Evolutionary conservation across 30 jellyfish, hydroid and myxozoan species (phyloP).

Genomic region (Cassiopea xamachana): DNA sequence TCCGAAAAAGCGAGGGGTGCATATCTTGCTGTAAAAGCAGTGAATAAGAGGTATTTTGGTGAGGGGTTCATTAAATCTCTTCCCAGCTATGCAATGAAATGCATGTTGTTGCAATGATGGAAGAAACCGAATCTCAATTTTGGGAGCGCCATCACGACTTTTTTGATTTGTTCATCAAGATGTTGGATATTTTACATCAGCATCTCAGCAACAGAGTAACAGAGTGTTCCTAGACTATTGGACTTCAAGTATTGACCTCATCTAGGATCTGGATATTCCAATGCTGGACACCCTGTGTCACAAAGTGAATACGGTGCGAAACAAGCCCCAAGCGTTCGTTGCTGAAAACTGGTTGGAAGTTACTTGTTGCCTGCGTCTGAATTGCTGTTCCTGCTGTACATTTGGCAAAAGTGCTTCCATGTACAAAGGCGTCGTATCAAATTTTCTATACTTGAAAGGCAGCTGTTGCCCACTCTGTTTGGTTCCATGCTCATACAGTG

Average conservation of each 20-base stretch:
- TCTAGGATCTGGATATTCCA: background rate
- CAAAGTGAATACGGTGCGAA: background rate
- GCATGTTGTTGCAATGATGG: conserved; percentile 32
- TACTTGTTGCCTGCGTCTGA: conserved; percentile 24
- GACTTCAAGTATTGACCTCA: conserved; percentile 21
- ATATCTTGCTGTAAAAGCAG: conserved; percentile 42
- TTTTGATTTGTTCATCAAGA: background rate
- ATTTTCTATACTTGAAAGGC: conserved; percentile 4
- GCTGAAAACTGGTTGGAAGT: conserved; percentile 45
- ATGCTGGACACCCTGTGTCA: background rate
- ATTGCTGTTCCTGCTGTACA: conserved; percentile 25
- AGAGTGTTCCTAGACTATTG: conserved; percentile 43
- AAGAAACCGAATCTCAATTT: conserved; percentile 7
- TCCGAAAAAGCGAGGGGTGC: conserved; percentile 22
- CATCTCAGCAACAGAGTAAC: background rate
- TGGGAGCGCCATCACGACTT: background rate
- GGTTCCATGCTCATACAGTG: conserved; percentile 15
- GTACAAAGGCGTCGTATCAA: background rate
- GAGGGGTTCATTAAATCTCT: conserved; percentile 6
- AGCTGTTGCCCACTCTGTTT: conserved; percentile 1
- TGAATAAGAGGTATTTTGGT: conserved; percentile 2
- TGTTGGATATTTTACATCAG: conserved; percentile 11
- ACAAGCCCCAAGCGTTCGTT: conserved; percentile 16
- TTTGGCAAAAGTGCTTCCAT: conserved; percentile 3
- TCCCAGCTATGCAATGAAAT: conserved; percentile 29